Evolutionary conservation across 2,797 vertebrate genomes (phyloP), one percentile per base, ranked within the genome.

Genomic region (Tarsius wallacei): DNA sequence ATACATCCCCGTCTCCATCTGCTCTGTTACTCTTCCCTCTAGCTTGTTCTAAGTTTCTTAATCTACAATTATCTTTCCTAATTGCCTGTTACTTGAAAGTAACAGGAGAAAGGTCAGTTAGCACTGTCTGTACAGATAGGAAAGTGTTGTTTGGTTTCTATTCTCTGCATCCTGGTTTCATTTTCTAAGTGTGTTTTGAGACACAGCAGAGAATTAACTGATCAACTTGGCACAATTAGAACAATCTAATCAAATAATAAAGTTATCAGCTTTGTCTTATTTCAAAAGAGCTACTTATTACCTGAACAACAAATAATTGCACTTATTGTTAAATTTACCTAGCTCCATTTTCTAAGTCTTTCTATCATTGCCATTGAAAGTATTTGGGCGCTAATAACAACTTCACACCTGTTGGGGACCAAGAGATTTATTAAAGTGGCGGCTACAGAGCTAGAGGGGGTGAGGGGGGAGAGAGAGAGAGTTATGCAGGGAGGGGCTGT

Each of bases 101-200:
- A 90, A 66, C 24, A 81, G 57, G 49, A 93, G 42, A 74, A 94
- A 91, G 89, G 91, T 85, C 83, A 89, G 26, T 93, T 89, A 94
- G 55, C 33, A 77, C 26, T 87, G 53, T 87, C n/a, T 78, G 42
- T 68, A 68, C n/a, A 90, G 71, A 78, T 3, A 81, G 91, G 8
- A 76, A 97, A 53, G 33, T 85, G 70, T 59, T 86, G 21, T 47
- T 91, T 83, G 17, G 36, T 91, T 95, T 96, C 88, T 93, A 80
- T 93, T 93, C 76, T 97, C 63, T 95, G 83, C 49, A 93, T 24
- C 49, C 53, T 2, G 16, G 0, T 94, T 91, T 93, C 70, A 95
- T 73, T 96, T 93, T 96, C 78, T 88, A 91, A 96, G 91, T 89
- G 64, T 51, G 21, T 85, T 97, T 89, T 95, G 68, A 94, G 74